These are phyloP conservation scores for Crotalus horridus DNA, from an alignment of 2,113 vertebrate species.

Conservation along the genomic window DNA sequence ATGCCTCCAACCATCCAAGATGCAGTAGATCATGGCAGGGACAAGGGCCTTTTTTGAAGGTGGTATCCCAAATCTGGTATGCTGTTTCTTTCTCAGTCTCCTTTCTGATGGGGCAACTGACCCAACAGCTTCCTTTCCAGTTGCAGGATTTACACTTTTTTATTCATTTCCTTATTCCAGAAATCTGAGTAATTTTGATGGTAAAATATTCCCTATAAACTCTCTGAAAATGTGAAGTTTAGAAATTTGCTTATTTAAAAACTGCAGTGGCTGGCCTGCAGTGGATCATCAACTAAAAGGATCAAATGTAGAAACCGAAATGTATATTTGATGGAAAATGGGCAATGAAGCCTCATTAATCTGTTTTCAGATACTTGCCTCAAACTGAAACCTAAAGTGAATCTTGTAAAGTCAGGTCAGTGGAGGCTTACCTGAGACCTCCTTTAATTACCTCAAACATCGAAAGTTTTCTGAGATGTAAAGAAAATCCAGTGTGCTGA, in stretches of 20 bases:
- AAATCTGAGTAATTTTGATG: not conserved
- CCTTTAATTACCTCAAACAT: not conserved
- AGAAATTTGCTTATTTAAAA: not conserved
- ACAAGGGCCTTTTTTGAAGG: not conserved
- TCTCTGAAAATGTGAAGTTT: not conserved
- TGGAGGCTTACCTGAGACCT: not conserved
- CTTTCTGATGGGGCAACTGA: not conserved
- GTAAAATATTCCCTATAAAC: not conserved
- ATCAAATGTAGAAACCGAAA: not conserved
- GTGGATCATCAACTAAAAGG: not conserved
- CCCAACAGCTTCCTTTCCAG: not conserved
- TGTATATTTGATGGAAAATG: not conserved
- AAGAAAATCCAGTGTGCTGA: slow-evolving; percentile 8
- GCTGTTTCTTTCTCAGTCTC: not conserved
- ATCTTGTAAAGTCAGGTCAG: not conserved
- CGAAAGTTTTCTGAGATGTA: not conserved
- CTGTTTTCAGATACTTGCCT: not conserved
- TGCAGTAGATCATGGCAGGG: not conserved
- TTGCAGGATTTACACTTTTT: not conserved
- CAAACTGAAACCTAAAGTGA: not conserved
- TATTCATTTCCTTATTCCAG: not conserved
- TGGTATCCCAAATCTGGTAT: not conserved
- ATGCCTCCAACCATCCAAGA: not conserved
- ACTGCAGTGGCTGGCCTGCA: not conserved
- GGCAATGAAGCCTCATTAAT: not conserved